These are phyloP conservation scores for Notarius quadriscutis DNA, from an alignment of 2,113 vertebrate species.

Conservation along the genomic window DNA sequence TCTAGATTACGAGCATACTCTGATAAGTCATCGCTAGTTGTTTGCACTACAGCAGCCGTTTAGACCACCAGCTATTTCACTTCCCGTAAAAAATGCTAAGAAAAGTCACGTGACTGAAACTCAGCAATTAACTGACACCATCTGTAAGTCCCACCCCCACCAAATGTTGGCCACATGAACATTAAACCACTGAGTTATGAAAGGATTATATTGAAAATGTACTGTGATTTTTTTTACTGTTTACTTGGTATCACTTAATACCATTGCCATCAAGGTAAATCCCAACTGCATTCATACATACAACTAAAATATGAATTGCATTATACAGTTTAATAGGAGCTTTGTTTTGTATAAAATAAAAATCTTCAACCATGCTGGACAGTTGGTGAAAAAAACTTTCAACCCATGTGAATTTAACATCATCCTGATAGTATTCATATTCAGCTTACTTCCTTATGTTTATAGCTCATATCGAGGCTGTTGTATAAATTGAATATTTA, in stretches of 20 bases:
- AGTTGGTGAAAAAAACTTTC: neutral
- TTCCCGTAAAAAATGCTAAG: too few relatives aligned
- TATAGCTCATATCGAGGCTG: neutral
- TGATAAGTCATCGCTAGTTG: too few relatives aligned
- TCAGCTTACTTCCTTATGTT: neutral
- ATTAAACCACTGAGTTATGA: neutral
- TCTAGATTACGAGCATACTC: too few relatives aligned
- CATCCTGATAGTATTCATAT: neutral
- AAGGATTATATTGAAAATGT: neutral
- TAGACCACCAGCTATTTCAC: too few relatives aligned
- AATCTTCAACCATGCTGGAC: neutral
- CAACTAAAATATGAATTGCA: neutral
- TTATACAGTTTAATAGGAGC: neutral
- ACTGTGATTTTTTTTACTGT: neutral
- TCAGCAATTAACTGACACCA: neutral
- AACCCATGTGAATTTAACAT: neutral
- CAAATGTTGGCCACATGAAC: neutral
- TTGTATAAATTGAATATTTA: neutral
- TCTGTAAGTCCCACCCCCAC: neutral
- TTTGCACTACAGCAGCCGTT: too few relatives aligned
- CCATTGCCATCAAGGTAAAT: neutral
- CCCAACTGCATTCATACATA: neutral
- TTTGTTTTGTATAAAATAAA: neutral
- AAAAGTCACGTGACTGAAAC: too few relatives aligned
- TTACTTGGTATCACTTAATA: neutral